A percentile compares a stretch with the other conserved stretches of the same genome.
These are phyloP conservation scores for Micropterix aruncella DNA, from an alignment of 2,888 invertebrate species.

Conservation along the genomic window DNA sequence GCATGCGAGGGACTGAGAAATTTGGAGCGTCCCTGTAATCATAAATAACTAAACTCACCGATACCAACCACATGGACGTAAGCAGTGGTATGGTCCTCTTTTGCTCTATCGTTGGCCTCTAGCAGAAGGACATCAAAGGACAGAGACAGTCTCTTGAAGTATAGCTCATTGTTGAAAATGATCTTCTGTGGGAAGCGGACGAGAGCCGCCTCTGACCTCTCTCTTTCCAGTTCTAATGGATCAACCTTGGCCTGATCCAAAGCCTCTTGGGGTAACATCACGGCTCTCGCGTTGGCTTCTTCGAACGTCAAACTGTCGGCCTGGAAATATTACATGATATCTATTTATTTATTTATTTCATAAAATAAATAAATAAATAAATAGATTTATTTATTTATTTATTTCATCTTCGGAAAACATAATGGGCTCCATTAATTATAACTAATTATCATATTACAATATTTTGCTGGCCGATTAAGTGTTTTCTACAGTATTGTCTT, in stretches of 20 bases:
- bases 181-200: neutral
- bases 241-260: neutral
- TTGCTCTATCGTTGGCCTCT: conserved; percentile 45
- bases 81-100: conserved; percentile 30
- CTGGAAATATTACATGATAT: neutral
- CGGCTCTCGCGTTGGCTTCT: neutral
- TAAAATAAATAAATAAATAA: too few relatives aligned
- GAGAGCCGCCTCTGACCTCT: neutral
- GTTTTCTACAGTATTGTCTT: too few relatives aligned
- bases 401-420: too few relatives aligned
- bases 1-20: too few relatives aligned
- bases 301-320: neutral
- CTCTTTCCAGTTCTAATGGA: neutral
- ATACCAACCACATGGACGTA: conserved; percentile 53
- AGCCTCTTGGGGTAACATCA: neutral
- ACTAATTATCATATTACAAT: too few relatives aligned
- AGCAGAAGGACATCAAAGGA: conserved; percentile 45
- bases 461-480: too few relatives aligned
- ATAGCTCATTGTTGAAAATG: conserved; percentile 15
- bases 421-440: too few relatives aligned
- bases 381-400: too few relatives aligned
- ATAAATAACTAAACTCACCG: too few relatives aligned
- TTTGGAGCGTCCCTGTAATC: too few relatives aligned
- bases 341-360: too few relatives aligned
- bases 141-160: conserved; percentile 36